Percentiles rank a stretch among this genome's conserved stretches.
These are phyloP conservation scores for Narcine bancroftii DNA, from an alignment of 2,113 vertebrate species.

Conservation along the genomic window DNA sequence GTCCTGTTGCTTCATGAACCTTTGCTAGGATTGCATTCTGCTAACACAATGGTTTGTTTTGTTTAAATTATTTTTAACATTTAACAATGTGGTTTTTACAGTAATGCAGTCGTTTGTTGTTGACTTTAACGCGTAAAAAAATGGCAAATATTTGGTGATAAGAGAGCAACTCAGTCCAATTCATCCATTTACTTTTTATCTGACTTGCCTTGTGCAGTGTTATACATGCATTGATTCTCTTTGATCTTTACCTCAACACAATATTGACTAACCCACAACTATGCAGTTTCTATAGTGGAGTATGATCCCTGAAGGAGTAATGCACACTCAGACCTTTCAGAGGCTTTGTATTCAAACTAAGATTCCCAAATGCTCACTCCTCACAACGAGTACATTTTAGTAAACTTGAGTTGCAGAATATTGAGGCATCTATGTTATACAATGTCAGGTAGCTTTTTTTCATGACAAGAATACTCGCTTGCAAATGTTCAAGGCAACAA, in stretches of 20 bases:
- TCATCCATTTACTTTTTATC: not conserved
- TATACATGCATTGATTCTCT: not conserved
- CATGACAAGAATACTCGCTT: not conserved
- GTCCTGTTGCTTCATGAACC: constrained; percentile 13
- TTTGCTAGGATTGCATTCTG: not conserved
- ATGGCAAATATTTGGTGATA: not conserved
- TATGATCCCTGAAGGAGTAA: not conserved
- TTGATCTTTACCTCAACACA: not conserved
- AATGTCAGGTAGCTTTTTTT: not conserved
- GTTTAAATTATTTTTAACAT: not conserved
- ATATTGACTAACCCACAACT: not conserved
- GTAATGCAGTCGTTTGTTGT: not conserved
- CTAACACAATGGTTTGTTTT: not conserved
- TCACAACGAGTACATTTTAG: not conserved
- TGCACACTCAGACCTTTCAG: not conserved
- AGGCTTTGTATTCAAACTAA: not conserved
- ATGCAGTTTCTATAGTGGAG: not conserved
- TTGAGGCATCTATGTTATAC: not conserved
- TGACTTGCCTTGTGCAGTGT: not conserved
- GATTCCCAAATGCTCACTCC: too few relatives aligned
- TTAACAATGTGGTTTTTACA: not conserved
- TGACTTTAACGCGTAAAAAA: not conserved
- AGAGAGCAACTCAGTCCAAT: not conserved
- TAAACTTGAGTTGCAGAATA: not conserved
- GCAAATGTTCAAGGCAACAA: not conserved